These are phyloP conservation scores for Himalopsyche kuldschensis DNA, from an alignment of 2,888 invertebrate genomes.

Conservation along the genomic window DNA sequence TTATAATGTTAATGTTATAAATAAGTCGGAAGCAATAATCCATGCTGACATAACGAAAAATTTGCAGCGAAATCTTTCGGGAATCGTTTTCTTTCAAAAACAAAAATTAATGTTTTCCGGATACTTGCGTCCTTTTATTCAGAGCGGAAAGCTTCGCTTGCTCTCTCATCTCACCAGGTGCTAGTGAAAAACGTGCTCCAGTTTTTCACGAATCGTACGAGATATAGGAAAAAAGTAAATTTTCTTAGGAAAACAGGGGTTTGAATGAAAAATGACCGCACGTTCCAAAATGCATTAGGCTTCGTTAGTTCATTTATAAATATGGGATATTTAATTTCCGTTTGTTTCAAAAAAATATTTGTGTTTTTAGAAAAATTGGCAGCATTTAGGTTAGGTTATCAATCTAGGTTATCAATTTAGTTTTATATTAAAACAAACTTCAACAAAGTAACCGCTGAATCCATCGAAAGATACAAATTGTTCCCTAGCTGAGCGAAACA, in stretches of 20 bases:
- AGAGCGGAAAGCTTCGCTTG: background rate
- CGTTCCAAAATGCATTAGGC: background rate
- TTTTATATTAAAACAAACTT: no score
- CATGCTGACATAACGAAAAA: background rate
- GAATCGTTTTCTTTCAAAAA: background rate
- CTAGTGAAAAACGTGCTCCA: background rate
- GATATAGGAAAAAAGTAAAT: background rate
- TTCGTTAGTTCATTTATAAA: background rate
- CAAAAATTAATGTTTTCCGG: background rate
- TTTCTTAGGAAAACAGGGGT: background rate
- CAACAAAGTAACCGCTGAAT: no score
- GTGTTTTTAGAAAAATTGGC: background rate
- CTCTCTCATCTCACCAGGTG: background rate
- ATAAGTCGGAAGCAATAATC: no score
- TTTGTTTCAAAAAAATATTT: background rate
- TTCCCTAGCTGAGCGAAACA: no score
- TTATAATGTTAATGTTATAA: no score
- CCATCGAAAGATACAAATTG: no score
- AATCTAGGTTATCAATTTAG: no score
- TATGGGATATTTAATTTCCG: background rate
- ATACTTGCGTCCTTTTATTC: background rate
- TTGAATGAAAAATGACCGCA: background rate
- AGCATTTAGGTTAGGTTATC: no score
- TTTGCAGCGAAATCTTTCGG: background rate
- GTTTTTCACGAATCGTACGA: background rate